Conservation (phyloP, 2,113 vertebrate genomes). For the Benitochromis conjunctus region DNA sequence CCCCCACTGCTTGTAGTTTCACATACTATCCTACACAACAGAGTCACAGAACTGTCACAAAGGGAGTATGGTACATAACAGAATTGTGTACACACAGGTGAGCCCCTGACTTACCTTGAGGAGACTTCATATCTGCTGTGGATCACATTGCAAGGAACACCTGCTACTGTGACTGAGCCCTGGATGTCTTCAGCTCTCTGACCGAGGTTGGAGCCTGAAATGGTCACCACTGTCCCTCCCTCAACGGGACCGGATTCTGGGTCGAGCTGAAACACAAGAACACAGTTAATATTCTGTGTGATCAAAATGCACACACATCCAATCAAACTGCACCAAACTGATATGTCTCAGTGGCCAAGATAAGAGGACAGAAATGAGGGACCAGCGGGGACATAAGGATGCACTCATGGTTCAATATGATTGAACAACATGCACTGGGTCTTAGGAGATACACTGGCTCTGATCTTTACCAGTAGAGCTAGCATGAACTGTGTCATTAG, state of each 20-base stretch:
- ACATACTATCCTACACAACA: constrained; percentile 83
- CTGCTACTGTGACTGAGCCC: constrained; percentile 84
- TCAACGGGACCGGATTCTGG: constrained; percentile 88
- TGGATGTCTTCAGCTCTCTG: constrained; percentile 89
- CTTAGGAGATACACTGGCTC: background rate
- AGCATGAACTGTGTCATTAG: background rate
- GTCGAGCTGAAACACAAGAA: constrained; percentile 77
- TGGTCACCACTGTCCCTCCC: constrained; percentile 89
- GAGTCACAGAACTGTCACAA: background rate
- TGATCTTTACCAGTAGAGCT: background rate
- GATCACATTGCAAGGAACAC: constrained; percentile 84
- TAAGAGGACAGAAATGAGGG: background rate
- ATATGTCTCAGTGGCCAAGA: background rate
- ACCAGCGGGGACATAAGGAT: background rate
- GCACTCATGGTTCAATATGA: background rate
- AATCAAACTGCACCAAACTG: background rate
- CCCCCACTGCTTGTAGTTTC: constrained; percentile 76
- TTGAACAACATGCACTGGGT: background rate
- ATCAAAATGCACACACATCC: background rate
- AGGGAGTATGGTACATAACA: background rate
- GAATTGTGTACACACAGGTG: background rate
- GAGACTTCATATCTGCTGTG: constrained; percentile 87
- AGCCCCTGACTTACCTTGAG: constrained; percentile 72
- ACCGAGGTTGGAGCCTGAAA: constrained; percentile 93
- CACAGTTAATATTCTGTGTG: background rate